These are phyloP conservation scores for Xiphophorus birchmanni DNA, from an alignment of 2,797 vertebrate species.

Conservation along the genomic window DNA sequence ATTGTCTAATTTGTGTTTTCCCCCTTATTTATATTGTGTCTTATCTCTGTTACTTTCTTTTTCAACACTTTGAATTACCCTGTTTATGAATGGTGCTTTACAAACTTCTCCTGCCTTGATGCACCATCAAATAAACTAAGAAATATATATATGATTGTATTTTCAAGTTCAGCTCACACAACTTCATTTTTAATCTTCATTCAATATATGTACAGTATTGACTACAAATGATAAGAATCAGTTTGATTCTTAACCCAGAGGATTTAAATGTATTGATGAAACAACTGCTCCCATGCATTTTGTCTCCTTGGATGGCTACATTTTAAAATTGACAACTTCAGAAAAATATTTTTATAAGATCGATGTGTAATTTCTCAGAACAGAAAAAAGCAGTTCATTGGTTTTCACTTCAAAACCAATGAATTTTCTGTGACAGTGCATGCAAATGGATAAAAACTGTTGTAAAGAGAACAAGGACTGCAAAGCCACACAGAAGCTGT, in stretches of 20 bases:
- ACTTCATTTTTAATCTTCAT: background rate
- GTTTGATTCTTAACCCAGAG: background rate
- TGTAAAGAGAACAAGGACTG: background rate
- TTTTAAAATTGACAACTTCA: background rate
- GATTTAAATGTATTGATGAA: background rate
- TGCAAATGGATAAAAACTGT: background rate
- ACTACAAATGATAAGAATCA: background rate
- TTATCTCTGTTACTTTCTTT: background rate
- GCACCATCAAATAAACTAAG: background rate
- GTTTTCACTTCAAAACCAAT: constrained; percentile 1
- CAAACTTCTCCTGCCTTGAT: background rate
- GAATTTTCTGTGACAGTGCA: background rate
- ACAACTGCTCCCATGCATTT: background rate
- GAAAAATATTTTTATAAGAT: background rate
- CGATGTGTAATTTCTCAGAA: background rate
- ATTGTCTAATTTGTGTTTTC: background rate
- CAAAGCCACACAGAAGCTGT: background rate
- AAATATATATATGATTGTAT: background rate
- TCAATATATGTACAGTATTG: background rate
- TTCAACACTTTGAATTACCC: background rate
- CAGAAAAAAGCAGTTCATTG: background rate
- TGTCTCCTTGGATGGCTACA: background rate
- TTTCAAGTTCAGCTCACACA: background rate
- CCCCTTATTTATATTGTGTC: background rate
- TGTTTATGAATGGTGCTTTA: background rate